Evolutionary conservation across 2,113 vertebrate species (phyloP).

Genomic region (Peromyscus maniculatus): DNA sequence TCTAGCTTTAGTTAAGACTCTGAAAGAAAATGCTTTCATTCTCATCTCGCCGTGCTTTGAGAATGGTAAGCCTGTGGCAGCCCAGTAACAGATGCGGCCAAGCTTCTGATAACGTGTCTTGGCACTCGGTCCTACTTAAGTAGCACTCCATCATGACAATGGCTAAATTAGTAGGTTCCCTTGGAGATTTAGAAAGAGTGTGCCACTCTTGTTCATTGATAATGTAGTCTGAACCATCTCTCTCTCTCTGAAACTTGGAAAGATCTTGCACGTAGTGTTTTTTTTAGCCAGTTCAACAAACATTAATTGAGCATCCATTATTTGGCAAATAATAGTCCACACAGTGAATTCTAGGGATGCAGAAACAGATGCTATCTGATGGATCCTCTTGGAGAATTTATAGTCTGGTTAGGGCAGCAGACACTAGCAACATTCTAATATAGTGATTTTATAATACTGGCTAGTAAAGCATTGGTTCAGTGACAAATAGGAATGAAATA

Average conservation of each 20-base stretch:
- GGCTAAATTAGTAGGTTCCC: conserved; percentile 3
- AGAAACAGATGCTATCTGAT: conserved; percentile 40
- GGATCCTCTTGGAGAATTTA: not conserved
- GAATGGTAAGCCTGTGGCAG: not conserved
- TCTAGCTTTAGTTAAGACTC: conserved; percentile 32
- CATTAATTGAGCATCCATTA: conserved; percentile 27
- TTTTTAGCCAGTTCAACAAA: conserved; percentile 47
- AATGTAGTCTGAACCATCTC: conserved; percentile 29
- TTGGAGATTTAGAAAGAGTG: not conserved
- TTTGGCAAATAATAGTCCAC: conserved; percentile 56
- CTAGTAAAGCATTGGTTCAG: not conserved
- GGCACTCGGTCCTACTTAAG: not conserved
- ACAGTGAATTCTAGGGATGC: not conserved
- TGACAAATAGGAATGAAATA: not conserved
- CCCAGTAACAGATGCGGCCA: not conserved
- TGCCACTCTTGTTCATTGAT: conserved; percentile 2
- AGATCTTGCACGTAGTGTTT: conserved; percentile 26
- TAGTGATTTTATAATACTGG: not conserved
- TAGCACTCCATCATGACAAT: not conserved
- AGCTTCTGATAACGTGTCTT: not conserved
- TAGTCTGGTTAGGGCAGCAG: not conserved
- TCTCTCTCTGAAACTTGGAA: conserved; percentile 38
- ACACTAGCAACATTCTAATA: conserved; percentile 1
- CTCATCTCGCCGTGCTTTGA: conserved; percentile 14
- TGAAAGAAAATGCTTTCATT: conserved; percentile 50